Percentiles rank a stretch among this genome's conserved stretches.
These are phyloP conservation scores for Neocrepidodera transversa DNA, from an alignment of 2,888 invertebrate species.

Conservation along the genomic window DNA sequence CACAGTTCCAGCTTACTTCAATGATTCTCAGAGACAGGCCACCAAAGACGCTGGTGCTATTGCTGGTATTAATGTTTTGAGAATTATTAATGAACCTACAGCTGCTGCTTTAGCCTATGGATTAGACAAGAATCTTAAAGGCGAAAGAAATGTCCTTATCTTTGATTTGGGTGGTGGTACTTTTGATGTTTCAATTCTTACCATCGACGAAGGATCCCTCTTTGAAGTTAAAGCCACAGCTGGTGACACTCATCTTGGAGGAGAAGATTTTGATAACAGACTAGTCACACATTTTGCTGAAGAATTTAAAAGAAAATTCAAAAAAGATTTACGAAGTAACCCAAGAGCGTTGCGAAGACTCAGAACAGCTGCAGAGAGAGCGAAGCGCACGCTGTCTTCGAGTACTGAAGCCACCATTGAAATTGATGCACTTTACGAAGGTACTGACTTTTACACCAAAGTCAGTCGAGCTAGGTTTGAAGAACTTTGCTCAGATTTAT, in stretches of 20 bases:
- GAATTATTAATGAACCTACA: conserved; percentile 81
- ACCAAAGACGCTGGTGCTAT: conserved; percentile 80
- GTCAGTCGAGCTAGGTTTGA: conserved; percentile 79
- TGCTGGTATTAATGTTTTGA: conserved; percentile 73
- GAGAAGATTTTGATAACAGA: conserved; percentile 71
- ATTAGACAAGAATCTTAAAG: conserved; percentile 47
- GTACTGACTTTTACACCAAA: conserved; percentile 75
- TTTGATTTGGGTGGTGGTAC: conserved; percentile 72
- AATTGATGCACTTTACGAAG: conserved; percentile 78
- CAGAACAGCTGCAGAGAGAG: conserved; percentile 79
- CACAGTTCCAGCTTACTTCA: conserved; percentile 55
- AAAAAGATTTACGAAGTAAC: conserved; percentile 69
- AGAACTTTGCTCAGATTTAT: conserved; percentile 75
- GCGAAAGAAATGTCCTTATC: conserved; percentile 64
- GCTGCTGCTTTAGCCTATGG: conserved; percentile 47
- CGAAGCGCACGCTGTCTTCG: conserved; percentile 80
- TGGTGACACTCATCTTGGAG: conserved; percentile 84
- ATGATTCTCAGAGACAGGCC: conserved; percentile 77
- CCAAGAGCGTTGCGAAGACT: conserved; percentile 73
- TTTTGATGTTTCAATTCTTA: conserved; percentile 84
- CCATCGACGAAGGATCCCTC: conserved; percentile 82
- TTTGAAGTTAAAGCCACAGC: conserved; percentile 85
- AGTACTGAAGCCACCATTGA: conserved; percentile 79
- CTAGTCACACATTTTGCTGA: conserved; percentile 67
- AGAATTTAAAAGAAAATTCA: conserved; percentile 76